A percentile compares a stretch with the other conserved stretches of the same genome.
These are phyloP conservation scores for Montipora sp. DNA, from an alignment of 64 coral and sea anemone genomes.

Conservation along the genomic window DNA sequence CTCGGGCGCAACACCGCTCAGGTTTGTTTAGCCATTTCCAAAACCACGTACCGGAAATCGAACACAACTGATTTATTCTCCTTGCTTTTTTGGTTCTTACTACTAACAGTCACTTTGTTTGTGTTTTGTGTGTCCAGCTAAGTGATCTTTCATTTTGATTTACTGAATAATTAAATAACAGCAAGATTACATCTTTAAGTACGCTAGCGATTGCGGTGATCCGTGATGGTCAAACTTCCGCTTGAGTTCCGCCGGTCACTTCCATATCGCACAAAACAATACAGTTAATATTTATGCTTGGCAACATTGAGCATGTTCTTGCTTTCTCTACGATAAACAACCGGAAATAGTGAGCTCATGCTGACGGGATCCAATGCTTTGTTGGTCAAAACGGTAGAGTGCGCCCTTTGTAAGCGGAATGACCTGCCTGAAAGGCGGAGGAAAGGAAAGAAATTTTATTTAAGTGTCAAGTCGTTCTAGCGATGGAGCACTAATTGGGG, in stretches of 20 bases:
- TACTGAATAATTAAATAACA: slow-evolving; percentile 7
- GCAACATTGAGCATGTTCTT: background rate
- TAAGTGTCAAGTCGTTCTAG: no score
- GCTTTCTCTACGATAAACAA: background rate
- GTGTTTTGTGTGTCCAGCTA: background rate
- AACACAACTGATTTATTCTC: background rate
- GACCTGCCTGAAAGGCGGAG: background rate
- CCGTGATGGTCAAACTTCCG: background rate
- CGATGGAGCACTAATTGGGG: no score
- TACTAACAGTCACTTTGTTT: background rate
- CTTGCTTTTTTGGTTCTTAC: background rate
- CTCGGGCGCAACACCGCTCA: background rate
- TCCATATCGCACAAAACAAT: slow-evolving; percentile 1
- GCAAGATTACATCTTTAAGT: background rate
- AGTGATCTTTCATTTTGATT: background rate
- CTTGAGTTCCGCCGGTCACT: background rate
- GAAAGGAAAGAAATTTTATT: no score
- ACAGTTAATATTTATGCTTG: background rate
- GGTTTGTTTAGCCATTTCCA: background rate
- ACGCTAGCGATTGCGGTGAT: background rate
- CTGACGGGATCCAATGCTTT: background rate
- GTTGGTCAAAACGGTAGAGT: background rate
- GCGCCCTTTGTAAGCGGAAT: background rate
- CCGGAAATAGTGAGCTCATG: slow-evolving; percentile 35
- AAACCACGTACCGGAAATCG: background rate